These are phyloP conservation scores for Melanotaenia duboulayi DNA, from an alignment of 2,113 vertebrate genomes.

Conservation along the genomic window DNA sequence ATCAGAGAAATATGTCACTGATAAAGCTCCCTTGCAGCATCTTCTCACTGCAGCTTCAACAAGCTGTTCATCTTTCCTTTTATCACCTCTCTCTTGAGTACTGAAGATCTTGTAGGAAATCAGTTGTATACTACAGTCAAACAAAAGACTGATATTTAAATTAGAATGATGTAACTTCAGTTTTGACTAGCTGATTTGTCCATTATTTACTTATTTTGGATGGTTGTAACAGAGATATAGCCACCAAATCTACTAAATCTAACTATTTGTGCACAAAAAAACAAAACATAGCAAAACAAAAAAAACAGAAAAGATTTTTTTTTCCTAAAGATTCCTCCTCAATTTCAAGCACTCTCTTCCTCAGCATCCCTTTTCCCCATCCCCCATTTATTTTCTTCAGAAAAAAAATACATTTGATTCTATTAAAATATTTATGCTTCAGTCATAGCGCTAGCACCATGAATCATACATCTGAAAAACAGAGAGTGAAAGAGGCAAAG, in stretches of 20 bases:
- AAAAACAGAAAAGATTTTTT: background rate
- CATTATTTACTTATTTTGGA: background rate
- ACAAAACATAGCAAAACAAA: background rate
- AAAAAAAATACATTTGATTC: slow-evolving; percentile 68
- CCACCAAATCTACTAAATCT: background rate
- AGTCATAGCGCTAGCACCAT: slow-evolving; percentile 57
- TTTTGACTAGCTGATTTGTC: background rate
- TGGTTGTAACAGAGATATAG: background rate
- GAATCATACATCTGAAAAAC: slow-evolving; percentile 73
- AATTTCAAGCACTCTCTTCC: background rate
- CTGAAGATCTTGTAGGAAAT: background rate
- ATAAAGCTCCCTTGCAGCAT: background rate
- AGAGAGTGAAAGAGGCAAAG: background rate
- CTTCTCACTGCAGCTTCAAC: slow-evolving; percentile 13
- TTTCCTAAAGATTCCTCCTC: background rate
- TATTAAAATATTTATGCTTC: slow-evolving; percentile 73
- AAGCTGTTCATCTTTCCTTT: slow-evolving; percentile 4
- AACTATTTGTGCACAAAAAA: background rate
- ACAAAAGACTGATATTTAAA: background rate
- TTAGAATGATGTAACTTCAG: background rate
- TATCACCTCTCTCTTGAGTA: background rate
- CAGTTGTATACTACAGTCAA: background rate
- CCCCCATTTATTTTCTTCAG: slow-evolving; percentile 19
- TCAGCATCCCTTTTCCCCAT: background rate
- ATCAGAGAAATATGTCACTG: slow-evolving; percentile 2